Base-by-base conservation (phyloP, 2,113 vertebrate species). In the Gallinago media region DNA sequence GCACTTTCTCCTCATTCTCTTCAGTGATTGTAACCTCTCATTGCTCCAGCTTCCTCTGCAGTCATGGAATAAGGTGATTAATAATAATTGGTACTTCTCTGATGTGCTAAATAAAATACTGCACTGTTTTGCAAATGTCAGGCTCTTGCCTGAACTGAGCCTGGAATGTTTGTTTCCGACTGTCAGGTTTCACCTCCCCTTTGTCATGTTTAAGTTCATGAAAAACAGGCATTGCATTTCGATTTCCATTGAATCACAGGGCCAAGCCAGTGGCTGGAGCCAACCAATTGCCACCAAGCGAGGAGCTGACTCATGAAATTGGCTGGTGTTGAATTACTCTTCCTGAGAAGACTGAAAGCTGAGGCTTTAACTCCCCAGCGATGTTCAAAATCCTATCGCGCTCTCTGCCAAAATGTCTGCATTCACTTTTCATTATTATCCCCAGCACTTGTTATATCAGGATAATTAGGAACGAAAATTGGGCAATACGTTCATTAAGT, bases 231-330 rank as follows among this genome's bases (percentile, higher is more conserved):
- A 22, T 42, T 46, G 0, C 29, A 8, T 67, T 77, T 52, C 2
- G 2, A 65, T 49, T 83, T 63, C 93, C 78, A 54, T 5, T 8
- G 80, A 66, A 70, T 82, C 38, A 10, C 34, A 2, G 80, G 63
- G 76, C 67, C 87, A n/a, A 50, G 85, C 3, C 55, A 36, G 47
- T 8, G 21, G 17, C 87, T 22, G 58, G 63, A 77, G 92, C 72
- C 84, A 61, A 36, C 16, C n/a, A 38, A n/a, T 1, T 22, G 72
- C 42, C 81, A 49, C 34, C 2, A 36, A 58, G 40, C 0, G 2
- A 87, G 85, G 68, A 87, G 88, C 70, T 94, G 94, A 58, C 59
- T 92, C 94, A 49, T 3, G 62, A 50, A 34, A 32, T 23, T 44
- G 90, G 65, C 84, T 86, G 90, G 4, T 27, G 34, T 23, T 86